Conservation (phyloP, 2,888 invertebrate genomes). For the Venusia cambrica region DNA sequence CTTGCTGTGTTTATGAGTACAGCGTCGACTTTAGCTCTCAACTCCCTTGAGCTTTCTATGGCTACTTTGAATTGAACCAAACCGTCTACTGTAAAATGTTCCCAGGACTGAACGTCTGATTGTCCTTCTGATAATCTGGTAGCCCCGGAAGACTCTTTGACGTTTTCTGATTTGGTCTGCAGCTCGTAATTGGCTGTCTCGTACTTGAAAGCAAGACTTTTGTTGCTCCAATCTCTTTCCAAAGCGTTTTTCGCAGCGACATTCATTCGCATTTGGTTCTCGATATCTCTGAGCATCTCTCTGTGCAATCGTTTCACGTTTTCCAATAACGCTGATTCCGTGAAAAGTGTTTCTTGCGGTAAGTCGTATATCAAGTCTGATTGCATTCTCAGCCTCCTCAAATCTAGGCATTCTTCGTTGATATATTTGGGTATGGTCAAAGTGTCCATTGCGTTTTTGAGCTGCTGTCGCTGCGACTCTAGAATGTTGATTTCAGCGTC, state of each 20-base stretch:
- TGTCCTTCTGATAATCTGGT: constrained; percentile 90
- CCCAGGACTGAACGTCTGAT: constrained; percentile 91
- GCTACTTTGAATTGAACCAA: constrained; percentile 88
- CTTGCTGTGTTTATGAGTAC: constrained; percentile 88
- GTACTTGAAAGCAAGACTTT: constrained; percentile 88
- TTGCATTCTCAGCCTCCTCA: constrained; percentile 85
- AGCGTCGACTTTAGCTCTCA: constrained; percentile 87
- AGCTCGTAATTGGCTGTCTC: constrained; percentile 87
- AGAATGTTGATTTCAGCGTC: constrained; percentile 60
- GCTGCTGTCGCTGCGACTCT: constrained; percentile 65
- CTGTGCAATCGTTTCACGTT: constrained; percentile 84
- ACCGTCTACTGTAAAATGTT: constrained; percentile 88
- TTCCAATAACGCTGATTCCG: constrained; percentile 86
- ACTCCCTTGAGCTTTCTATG: constrained; percentile 84
- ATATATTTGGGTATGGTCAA: constrained; percentile 60
- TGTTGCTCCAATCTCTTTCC: constrained; percentile 95
- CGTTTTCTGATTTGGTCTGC: constrained; percentile 84
- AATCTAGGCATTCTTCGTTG: constrained; percentile 86
- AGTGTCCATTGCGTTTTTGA: constrained; percentile 66
- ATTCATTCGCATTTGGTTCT: constrained; percentile 85
- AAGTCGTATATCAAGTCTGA: constrained; percentile 87
- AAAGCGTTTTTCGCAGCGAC: constrained; percentile 88
- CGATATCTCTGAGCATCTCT: constrained; percentile 84
- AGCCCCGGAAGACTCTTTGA: constrained; percentile 90
- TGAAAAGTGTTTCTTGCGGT: constrained; percentile 87